phyloP scores from a whole-genome alignment of 2,888 invertebrate species.

The Tinea semifulvella region DNA sequence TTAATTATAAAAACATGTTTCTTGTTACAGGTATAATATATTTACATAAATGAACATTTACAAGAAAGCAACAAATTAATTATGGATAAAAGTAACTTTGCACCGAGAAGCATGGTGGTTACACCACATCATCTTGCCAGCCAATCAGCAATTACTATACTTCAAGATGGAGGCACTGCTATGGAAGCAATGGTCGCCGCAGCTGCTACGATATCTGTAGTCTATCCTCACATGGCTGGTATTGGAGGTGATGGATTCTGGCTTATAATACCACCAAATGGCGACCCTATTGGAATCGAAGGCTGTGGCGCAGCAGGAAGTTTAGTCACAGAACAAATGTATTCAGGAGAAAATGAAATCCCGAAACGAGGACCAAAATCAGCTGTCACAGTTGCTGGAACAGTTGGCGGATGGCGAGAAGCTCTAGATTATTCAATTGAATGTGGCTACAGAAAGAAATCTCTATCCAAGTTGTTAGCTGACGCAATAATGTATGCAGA shows the following conservation, averaged over 20 bases:
- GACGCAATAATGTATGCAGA: slow-evolving; percentile 52
- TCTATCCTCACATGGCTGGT: slow-evolving; percentile 53
- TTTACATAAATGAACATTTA: too few species aligned
- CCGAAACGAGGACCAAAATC: slow-evolving; percentile 43
- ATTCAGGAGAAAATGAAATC: slow-evolving; percentile 30
- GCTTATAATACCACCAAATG: slow-evolving; percentile 49
- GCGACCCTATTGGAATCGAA: slow-evolving; percentile 46
- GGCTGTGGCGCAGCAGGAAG: slow-evolving; percentile 50
- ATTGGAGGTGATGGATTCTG: slow-evolving; percentile 55
- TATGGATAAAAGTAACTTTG: slow-evolving; percentile 34
- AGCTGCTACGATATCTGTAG: slow-evolving; percentile 50
- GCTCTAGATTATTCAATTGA: slow-evolving; percentile 46
- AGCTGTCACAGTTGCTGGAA: slow-evolving; percentile 48
- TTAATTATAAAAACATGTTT: too few species aligned
- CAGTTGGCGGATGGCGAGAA: slow-evolving; percentile 53
- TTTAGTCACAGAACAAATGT: slow-evolving; percentile 38
- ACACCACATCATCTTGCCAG: slow-evolving; percentile 54
- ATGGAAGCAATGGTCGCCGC: slow-evolving; percentile 53
- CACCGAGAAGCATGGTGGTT: slow-evolving; percentile 47
- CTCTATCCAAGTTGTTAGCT: slow-evolving; percentile 34
- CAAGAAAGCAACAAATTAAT: too few species aligned
- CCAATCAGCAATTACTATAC: slow-evolving; percentile 43
- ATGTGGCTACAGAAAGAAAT: slow-evolving; percentile 39
- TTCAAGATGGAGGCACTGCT: slow-evolving; percentile 50
- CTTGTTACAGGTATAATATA: neutral